Percentiles rank a stretch among this genome's conserved stretches.
These are phyloP conservation scores for Hymenochirus boettgeri DNA, from an alignment of 2,113 vertebrate genomes.

Conservation along the genomic window DNA sequence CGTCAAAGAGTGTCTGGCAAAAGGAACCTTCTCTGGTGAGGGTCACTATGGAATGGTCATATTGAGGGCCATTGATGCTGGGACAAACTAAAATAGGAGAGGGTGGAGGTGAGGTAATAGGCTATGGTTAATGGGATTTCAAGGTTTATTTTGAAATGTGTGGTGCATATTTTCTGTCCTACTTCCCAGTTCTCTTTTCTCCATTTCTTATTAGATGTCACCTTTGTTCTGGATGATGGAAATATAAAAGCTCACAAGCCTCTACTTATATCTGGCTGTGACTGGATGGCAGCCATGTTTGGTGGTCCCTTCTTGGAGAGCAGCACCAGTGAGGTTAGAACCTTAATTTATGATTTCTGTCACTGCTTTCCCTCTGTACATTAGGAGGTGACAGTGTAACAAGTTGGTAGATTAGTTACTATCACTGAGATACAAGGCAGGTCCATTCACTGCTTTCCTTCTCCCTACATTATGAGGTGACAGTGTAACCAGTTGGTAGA, in stretches of 20 bases:
- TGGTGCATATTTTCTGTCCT: not conserved
- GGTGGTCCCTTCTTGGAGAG: slow-evolving; percentile 97
- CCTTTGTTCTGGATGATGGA: slow-evolving; percentile 92
- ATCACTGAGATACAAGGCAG: too few species aligned
- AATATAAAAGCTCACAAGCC: slow-evolving; percentile 96
- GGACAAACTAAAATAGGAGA: not conserved
- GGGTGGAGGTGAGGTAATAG: not conserved
- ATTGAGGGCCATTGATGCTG: not conserved
- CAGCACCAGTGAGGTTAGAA: slow-evolving; percentile 87
- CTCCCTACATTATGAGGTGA: too few species aligned
- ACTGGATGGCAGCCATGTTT: slow-evolving; percentile 99
- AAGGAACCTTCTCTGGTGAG: slow-evolving; percentile 95
- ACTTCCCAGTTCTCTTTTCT: not conserved
- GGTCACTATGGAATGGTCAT: too few species aligned
- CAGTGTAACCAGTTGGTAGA: too few species aligned
- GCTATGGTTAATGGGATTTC: not conserved
- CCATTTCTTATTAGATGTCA: slow-evolving; percentile 73
- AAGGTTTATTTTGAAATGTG: not conserved
- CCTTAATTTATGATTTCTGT: not conserved
- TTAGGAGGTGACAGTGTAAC: too few species aligned
- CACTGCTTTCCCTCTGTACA: too few species aligned
- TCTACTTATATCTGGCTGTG: slow-evolving; percentile 94
- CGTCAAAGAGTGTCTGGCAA: slow-evolving; percentile 96
- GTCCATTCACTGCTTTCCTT: too few species aligned
- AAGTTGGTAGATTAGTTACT: too few species aligned